Percentiles rank a stretch among this genome's conserved stretches.
These are phyloP conservation scores for Acheta domesticus DNA, from an alignment of 2,888 invertebrate species.

Conservation along the genomic window DNA sequence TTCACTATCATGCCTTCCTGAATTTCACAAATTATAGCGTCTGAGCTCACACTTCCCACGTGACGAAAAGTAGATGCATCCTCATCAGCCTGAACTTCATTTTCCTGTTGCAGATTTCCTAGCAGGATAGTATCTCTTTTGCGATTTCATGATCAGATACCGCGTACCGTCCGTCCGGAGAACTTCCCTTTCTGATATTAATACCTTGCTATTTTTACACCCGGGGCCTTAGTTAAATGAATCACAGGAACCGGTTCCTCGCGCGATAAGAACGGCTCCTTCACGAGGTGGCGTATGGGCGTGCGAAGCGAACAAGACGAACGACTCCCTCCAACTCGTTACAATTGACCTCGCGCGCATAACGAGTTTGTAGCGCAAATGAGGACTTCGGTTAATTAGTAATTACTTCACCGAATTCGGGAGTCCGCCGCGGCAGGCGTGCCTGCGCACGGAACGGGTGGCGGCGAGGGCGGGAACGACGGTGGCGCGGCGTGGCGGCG, in stretches of 20 bases:
- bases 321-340: conserved; percentile 8
- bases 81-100: not conserved
- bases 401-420: conserved; percentile 7
- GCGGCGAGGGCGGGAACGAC: not conserved
- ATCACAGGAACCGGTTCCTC: not conserved
- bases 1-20: too few relatives aligned
- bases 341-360: conserved; percentile 18
- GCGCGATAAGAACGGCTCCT: not conserved
- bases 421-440: not conserved
- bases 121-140: not conserved
- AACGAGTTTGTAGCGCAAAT: not conserved
- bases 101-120: not conserved
- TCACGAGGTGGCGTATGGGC: not conserved
- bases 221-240: not conserved
- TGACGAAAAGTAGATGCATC: not conserved
- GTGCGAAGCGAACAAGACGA: conserved; percentile 5
- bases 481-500: not conserved
- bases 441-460: not conserved
- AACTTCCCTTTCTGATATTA: conserved; percentile 1
- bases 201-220: conserved; percentile 7
- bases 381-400: conserved; percentile 1
- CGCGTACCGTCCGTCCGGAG: not conserved
- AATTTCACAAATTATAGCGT: too few relatives aligned
- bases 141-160: not conserved
- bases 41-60: not conserved